Conservation (phyloP, 2,797 vertebrate genomes). For the Parauchenoglanis ngamensis region DNA sequence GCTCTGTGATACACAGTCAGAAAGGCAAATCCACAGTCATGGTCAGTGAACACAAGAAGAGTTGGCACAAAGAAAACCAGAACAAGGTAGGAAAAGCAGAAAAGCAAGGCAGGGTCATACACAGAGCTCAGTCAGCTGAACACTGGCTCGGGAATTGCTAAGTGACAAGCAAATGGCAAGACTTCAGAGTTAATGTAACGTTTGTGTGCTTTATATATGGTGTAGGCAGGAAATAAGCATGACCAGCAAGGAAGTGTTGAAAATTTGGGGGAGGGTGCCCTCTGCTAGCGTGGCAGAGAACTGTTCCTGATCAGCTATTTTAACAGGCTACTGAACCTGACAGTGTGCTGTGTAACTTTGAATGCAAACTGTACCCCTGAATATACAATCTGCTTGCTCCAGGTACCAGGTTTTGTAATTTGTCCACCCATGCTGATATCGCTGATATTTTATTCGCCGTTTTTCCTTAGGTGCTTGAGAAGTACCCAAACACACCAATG, state of each 20-base stretch:
- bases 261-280: background rate
- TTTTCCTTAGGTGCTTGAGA: slow-evolving; percentile 89
- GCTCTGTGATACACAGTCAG: background rate
- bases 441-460: background rate
- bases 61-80: background rate
- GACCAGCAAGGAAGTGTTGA: background rate
- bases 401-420: background rate
- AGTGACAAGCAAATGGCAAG: background rate
- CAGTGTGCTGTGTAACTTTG: background rate
- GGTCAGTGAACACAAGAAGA: background rate
- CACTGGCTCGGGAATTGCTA: background rate
- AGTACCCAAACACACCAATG: slow-evolving; percentile 98
- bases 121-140: background rate
- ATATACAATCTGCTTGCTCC: background rate
- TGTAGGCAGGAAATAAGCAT: background rate
- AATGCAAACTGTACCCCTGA: background rate
- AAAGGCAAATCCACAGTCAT: background rate
- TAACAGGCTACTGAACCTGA: background rate
- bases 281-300: background rate
- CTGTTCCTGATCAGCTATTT: background rate
- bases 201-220: background rate
- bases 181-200: background rate
- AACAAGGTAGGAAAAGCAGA: background rate
- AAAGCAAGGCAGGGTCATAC: background rate
- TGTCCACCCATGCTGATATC: background rate